A percentile compares a stretch with the other conserved stretches of the same genome.
Evolutionary conservation across 2,797 vertebrate species (phyloP).

Genomic region (Liasis olivaceus): DNA sequence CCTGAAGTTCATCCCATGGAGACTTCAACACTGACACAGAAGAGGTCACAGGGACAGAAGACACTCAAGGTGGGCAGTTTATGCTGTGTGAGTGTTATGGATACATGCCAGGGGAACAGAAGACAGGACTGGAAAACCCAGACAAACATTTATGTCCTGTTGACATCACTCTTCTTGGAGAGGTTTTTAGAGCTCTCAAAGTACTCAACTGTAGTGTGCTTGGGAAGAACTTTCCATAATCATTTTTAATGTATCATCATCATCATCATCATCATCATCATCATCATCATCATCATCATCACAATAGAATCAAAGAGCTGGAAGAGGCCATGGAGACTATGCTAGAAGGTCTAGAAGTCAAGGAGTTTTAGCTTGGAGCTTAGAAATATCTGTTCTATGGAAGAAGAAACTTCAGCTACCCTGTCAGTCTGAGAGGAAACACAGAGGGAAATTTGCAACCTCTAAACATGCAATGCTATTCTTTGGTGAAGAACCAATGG

Average conservation of each 20-base stretch:
- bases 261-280: no score
- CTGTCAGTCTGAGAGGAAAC: no score
- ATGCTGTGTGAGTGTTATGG: constrained; percentile 32
- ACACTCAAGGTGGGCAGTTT: constrained; percentile 47
- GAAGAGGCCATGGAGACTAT: no score
- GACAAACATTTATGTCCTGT: not conserved
- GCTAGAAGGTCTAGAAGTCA: not conserved
- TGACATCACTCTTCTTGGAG: not conserved
- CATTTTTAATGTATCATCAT: no score
- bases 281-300: no score
- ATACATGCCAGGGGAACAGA: constrained; percentile 21
- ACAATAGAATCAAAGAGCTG: no score
- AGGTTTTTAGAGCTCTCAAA: constrained; percentile 45
- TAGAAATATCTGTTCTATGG: not conserved
- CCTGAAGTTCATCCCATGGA: constrained; percentile 51
- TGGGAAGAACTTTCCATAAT: not conserved
- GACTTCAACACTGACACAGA: not conserved
- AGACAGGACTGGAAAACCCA: constrained; percentile 37
- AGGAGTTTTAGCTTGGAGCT: not conserved
- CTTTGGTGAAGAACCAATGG: no score
- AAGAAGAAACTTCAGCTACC: not conserved
- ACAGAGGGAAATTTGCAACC: no score
- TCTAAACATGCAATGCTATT: no score
- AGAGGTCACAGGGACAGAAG: constrained; percentile 60
- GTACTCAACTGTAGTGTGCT: not conserved